Evolutionary conservation across 2,888 invertebrate species (phyloP).

Genomic region (Acrobeloides nanus): DNA sequence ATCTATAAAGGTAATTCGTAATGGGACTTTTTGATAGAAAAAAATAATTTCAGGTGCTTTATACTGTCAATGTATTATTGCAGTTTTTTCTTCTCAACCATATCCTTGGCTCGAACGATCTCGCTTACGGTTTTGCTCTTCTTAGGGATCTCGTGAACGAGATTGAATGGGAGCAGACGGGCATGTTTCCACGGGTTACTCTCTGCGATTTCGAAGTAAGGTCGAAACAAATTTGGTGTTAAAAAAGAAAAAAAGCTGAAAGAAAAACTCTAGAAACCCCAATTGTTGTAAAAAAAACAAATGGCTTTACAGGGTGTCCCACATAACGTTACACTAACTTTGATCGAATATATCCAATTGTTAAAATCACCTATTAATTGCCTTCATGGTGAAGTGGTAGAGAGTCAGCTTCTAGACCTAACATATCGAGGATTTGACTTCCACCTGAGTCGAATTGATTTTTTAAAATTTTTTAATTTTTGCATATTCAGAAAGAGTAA

Average conservation of each 20-base stretch:
- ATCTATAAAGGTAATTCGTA: constrained; percentile 43
- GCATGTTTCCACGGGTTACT: constrained; percentile 54
- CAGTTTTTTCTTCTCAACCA: constrained; percentile 53
- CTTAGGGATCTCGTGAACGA: constrained; percentile 50
- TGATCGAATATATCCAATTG: too few relatives aligned
- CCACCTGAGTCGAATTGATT: too few relatives aligned
- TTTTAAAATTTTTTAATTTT: too few relatives aligned
- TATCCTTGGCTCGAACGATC: constrained; percentile 47
- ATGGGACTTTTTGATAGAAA: background rate
- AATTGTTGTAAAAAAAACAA: too few relatives aligned
- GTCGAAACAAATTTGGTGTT: background rate
- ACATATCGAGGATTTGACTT: too few relatives aligned
- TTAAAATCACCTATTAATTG: background rate
- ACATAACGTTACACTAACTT: too few relatives aligned
- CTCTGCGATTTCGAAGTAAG: constrained; percentile 53
- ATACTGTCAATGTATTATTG: constrained; percentile 49
- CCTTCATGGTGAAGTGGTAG: too few relatives aligned
- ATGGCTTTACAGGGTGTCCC: too few relatives aligned
- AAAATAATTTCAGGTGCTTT: constrained; percentile 32
- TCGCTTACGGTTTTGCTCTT: constrained; percentile 53
- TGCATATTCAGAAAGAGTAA: too few relatives aligned
- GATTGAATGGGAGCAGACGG: constrained; percentile 54
- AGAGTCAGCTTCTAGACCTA: too few relatives aligned
- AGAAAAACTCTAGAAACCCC: too few relatives aligned
- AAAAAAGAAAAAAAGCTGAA: too few relatives aligned